phyloP scores from a whole-genome alignment of 2,113 vertebrate genomes.

The Eretmochelys imbricata region DNA sequence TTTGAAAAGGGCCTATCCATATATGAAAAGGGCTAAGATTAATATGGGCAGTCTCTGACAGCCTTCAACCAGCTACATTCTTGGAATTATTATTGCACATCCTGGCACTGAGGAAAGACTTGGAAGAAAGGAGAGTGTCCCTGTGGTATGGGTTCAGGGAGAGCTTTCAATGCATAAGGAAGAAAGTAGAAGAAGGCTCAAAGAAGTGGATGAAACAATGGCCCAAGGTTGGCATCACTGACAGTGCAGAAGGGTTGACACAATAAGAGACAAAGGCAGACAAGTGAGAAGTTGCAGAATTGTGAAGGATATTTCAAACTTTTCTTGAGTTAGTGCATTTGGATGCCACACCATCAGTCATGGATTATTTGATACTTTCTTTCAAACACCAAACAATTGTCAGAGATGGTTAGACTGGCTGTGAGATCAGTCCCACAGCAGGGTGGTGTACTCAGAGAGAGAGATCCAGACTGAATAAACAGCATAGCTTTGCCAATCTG shows the following conservation, averaged over 20 bases:
- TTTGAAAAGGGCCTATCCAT: background rate
- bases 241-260: background rate
- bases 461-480: background rate
- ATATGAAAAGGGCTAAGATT: background rate
- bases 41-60: background rate
- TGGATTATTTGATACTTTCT: background rate
- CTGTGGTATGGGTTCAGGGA: background rate
- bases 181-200: background rate
- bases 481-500: background rate
- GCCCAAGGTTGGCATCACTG: background rate
- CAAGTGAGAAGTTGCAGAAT: background rate
- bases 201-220: background rate
- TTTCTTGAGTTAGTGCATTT: background rate
- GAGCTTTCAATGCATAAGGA: background rate
- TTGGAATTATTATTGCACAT: background rate
- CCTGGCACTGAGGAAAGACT: fast-evolving
- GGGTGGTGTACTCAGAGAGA: background rate
- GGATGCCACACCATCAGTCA: background rate
- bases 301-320: background rate
- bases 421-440: background rate
- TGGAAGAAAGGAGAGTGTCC: fast-evolving
- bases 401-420: background rate
- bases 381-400: background rate
- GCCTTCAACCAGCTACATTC: background rate
- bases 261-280: background rate